Conservation (phyloP, 2,888 invertebrate species). For the Drosophila anceps region DNA sequence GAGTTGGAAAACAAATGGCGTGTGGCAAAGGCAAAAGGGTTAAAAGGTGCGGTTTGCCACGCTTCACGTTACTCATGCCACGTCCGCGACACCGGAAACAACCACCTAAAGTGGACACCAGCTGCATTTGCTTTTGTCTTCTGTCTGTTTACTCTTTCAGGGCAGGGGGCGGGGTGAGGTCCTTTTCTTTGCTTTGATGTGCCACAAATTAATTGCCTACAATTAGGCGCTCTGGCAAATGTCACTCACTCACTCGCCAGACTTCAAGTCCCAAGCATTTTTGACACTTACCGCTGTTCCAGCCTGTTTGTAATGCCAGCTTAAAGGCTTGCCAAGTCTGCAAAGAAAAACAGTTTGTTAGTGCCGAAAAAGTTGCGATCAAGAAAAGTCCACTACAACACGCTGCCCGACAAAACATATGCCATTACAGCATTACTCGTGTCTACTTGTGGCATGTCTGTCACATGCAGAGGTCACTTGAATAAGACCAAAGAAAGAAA, state of each 20-base stretch:
- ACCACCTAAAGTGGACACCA: constrained; percentile 76
- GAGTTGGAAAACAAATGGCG: constrained; percentile 55
- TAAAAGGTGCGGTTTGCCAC: constrained; percentile 80
- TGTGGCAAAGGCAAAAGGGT: constrained; percentile 67
- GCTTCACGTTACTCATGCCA: constrained; percentile 26
- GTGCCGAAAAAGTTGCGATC: constrained; percentile 51
- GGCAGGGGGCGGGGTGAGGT: constrained; percentile 32
- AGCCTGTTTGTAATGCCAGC: constrained; percentile 54
- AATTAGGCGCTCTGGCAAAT: constrained; percentile 77
- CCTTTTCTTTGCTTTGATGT: constrained; percentile 74
- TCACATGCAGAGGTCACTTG: constrained; percentile 52
- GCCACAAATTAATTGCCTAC: constrained; percentile 83
- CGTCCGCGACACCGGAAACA: constrained; percentile 60
- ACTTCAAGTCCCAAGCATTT: constrained; percentile 19
- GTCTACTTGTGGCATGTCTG: constrained; percentile 71
- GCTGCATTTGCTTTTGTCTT: constrained; percentile 77
- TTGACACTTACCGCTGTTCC: constrained; percentile 73
- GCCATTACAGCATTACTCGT: constrained; percentile 71
- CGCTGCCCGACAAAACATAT: constrained; percentile 65
- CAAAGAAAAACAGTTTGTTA: constrained; percentile 64
- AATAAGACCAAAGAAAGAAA: background rate
- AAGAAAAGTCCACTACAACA: constrained; percentile 23
- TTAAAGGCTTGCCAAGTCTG: constrained; percentile 67
- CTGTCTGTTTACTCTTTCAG: constrained; percentile 55
- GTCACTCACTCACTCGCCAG: constrained; percentile 59